phyloP scores from a whole-genome alignment of 2,113 vertebrate species.

The Progne subis region DNA sequence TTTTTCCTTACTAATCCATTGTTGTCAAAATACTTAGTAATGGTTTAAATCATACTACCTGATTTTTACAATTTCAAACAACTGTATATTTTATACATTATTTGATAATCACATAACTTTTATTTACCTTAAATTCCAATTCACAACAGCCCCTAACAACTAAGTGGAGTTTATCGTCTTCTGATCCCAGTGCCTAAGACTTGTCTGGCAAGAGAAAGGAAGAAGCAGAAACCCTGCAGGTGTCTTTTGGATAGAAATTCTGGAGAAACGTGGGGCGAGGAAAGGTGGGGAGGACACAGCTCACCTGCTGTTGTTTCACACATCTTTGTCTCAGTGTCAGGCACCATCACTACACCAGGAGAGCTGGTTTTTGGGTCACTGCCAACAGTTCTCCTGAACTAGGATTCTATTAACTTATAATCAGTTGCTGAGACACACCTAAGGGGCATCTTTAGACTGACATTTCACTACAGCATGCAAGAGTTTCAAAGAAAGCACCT shows the following conservation, averaged over 20 bases:
- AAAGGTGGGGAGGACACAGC: accelerated
- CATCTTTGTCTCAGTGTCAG: not conserved
- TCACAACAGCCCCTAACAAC: not conserved
- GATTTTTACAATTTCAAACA: not conserved
- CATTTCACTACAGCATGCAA: not conserved
- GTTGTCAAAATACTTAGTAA: not conserved
- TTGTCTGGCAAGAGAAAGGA: not conserved
- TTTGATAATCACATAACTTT: not conserved
- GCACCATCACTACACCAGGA: too few species aligned
- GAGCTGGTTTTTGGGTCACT: not conserved
- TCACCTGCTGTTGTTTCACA: not conserved
- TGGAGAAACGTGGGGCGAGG: not conserved
- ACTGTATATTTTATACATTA: not conserved
- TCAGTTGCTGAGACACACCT: not conserved
- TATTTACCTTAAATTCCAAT: not conserved
- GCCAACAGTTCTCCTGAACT: not conserved
- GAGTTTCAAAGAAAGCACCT: not conserved
- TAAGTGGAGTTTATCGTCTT: not conserved
- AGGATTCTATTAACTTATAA: not conserved
- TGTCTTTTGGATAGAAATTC: not conserved
- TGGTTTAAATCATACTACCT: not conserved
- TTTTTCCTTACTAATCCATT: not conserved
- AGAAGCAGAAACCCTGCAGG: not conserved
- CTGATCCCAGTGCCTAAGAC: not conserved
- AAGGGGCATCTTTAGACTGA: not conserved